Base-by-base conservation (phyloP, 2,888 invertebrate species). In the Melanostoma scalare region DNA sequence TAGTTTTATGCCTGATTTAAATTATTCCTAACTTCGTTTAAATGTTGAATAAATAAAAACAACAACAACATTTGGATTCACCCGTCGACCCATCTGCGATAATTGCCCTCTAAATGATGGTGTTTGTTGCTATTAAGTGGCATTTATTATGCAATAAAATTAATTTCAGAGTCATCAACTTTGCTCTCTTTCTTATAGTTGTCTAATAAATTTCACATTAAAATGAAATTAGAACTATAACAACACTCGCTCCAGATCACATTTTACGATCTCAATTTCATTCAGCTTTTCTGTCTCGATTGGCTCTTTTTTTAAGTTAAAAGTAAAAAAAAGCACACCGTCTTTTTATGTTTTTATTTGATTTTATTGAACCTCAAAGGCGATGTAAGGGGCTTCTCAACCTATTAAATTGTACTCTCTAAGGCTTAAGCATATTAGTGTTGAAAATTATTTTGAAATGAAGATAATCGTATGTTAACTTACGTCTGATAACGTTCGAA, bases 131-230 rank as follows among this genome's bases (percentile, higher is more conserved):
- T 63, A 53, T 82, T 53, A 44, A 42, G 48, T 69, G 69, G 74
- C 84, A 74, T 79, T 84, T 79, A 84, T 40, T 74, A 55, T 53
- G 67, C 79, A 50, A 79, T 84, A 79, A 84, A 84, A 79, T 67
- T 56, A 52, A 46, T 61, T 46, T 67, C 30, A 6, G 53, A 67
- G 61, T 60, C 81, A 72, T 81, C 72, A 81, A 76, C 76, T 81
- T 50, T 76, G 60, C 55, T 44, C 53, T 55, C 1, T 63, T 48
- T 63, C 63, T 20, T 46, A 53, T 46, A 60, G 33, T 42, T 46
- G 38, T 55, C 81, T 42, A 72, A 65, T 76, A 81, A 76, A 81
- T 80, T 53, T 33, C 52, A 53, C 48, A 61, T 61, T 50, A 72
- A 79, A 67, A 61, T 20, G 4, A 36, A 44, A 36, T 50, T 40